A percentile compares a stretch with the other conserved stretches of the same genome.
phyloP scores from a whole-genome alignment of 1,140 invertebrate species.

The Formica exsecta region DNA sequence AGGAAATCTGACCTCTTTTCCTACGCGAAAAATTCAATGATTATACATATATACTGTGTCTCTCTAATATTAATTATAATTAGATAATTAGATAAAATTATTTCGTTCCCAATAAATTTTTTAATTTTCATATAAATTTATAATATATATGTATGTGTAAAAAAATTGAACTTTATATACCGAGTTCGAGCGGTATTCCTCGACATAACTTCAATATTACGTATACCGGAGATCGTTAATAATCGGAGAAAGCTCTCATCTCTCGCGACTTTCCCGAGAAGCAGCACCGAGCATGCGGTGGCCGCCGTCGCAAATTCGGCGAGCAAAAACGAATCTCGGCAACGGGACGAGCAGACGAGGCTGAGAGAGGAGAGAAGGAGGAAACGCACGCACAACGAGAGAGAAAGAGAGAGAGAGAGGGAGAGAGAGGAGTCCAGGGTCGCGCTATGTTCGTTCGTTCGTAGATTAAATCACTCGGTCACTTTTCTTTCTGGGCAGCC shows the following conservation, averaged over 20 bases:
- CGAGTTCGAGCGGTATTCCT: not conserved
- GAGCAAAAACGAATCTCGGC: constrained; percentile 69
- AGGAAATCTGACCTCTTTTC: not conserved
- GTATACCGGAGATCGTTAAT: not conserved
- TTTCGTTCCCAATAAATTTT: no score
- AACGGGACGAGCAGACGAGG: constrained; percentile 50
- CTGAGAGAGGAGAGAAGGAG: constrained; percentile 47
- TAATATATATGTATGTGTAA: no score
- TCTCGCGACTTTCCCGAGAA: constrained; percentile 47
- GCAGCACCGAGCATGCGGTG: not conserved
- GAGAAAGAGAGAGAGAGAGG: constrained; percentile 30
- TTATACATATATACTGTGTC: not conserved
- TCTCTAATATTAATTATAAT: not conserved
- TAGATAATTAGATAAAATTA: no score
- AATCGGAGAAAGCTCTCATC: constrained; percentile 1
- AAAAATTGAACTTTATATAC: not conserved
- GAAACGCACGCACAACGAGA: constrained; percentile 45
- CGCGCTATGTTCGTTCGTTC: constrained; percentile 71
- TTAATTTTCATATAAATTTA: no score
- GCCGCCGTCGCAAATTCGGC: constrained; percentile 54
- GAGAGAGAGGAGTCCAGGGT: constrained; percentile 62
- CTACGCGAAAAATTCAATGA: not conserved
- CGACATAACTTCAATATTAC: not conserved
- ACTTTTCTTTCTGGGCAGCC: constrained; percentile 81
- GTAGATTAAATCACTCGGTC: constrained; percentile 81